These are phyloP conservation scores for Pipistrellus pygmaeus DNA, from an alignment of 2,797 vertebrate species.

Conservation along the genomic window DNA sequence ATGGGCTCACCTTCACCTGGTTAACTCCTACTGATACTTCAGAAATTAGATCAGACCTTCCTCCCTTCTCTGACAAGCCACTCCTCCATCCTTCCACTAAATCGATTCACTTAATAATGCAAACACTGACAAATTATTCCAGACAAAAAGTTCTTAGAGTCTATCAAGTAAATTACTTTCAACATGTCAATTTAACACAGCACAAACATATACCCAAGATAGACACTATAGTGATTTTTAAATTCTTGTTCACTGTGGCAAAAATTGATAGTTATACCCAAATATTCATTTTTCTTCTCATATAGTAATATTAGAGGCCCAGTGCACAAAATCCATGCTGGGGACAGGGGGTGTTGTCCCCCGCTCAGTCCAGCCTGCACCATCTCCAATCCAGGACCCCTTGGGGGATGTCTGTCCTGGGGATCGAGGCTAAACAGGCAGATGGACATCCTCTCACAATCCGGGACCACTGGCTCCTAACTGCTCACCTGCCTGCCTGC, in stretches of 20 bases:
- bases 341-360: too few relatives aligned
- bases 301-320: neutral
- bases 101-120: neutral
- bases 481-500: too few relatives aligned
- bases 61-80: neutral
- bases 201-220: neutral
- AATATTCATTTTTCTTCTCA: neutral
- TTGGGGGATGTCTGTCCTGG: too few relatives aligned
- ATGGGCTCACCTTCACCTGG: neutral
- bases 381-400: too few relatives aligned
- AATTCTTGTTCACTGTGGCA: neutral
- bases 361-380: too few relatives aligned
- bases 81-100: neutral
- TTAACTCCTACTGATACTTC: neutral
- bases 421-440: too few relatives aligned
- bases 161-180: constrained; percentile 1
- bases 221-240: neutral
- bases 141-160: neutral
- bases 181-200: neutral
- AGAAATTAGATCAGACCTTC: neutral
- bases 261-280: neutral
- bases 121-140: neutral
- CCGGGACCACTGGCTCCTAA: too few relatives aligned
- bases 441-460: too few relatives aligned
- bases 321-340: too few relatives aligned